Evolutionary conservation across 2,888 invertebrate genomes (phyloP).

Genomic region (Epinotia bilunana): DNA sequence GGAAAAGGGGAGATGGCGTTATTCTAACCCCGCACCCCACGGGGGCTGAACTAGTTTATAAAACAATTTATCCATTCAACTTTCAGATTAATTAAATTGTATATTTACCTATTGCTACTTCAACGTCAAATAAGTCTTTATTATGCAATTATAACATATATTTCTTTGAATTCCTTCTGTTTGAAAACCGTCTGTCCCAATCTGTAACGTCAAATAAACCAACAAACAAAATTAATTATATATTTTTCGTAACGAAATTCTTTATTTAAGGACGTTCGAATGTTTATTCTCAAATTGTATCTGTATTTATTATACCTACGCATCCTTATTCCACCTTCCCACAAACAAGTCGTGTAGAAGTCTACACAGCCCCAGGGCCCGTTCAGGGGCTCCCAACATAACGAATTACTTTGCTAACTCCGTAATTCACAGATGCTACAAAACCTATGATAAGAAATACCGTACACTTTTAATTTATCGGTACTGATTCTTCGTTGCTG

Average conservation of each 20-base stretch:
- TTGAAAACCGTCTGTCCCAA: not conserved
- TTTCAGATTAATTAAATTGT: no score
- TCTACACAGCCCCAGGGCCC: slow-evolving; percentile 20
- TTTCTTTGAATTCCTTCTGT: not conserved
- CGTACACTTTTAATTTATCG: slow-evolving; percentile 23
- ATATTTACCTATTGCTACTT: not conserved
- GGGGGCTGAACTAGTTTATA: no score
- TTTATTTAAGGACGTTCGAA: slow-evolving; percentile 16
- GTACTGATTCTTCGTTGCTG: not conserved
- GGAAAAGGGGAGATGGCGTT: no score
- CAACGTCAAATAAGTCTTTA: not conserved
- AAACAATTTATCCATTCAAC: no score
- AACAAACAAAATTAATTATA: not conserved
- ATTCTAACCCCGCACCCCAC: no score
- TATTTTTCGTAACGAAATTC: slow-evolving; percentile 8
- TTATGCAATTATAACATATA: not conserved
- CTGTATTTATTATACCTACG: slow-evolving; percentile 28
- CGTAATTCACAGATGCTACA: slow-evolving; percentile 40
- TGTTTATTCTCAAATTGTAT: slow-evolving; percentile 23
- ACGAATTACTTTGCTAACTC: slow-evolving; percentile 32
- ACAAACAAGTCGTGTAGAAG: no score
- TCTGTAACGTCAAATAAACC: not conserved
- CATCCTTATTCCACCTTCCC: slow-evolving; percentile 29
- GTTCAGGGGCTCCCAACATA: slow-evolving; percentile 29
- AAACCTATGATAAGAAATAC: slow-evolving; percentile 24